Conservation (phyloP, 2,113 vertebrate species). For the Cyanoderma ruficeps region DNA sequence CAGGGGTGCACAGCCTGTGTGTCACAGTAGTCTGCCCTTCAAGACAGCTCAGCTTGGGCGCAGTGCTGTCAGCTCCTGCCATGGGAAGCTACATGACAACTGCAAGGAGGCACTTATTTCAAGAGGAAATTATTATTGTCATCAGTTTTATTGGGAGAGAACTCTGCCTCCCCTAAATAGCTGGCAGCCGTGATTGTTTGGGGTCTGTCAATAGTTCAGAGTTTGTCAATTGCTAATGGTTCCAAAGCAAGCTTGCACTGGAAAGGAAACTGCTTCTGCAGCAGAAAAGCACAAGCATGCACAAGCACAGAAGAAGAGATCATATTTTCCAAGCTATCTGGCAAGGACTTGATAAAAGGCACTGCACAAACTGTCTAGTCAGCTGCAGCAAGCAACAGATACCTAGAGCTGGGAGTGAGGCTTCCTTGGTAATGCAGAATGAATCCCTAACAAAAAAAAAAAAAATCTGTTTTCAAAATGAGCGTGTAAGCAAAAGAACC, state of each 20-base stretch:
- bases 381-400: neutral
- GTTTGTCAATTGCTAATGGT: neutral
- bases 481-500: neutral
- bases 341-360: conserved; percentile 18
- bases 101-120: neutral
- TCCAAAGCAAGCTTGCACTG: neutral
- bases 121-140: neutral
- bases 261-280: conserved; percentile 37
- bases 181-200: neutral
- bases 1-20: neutral
- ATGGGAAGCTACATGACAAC: neutral
- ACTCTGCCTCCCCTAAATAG: neutral
- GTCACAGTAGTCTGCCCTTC: neutral
- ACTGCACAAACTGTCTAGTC: neutral
- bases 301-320: neutral
- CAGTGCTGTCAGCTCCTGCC: neutral
- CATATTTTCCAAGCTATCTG: conserved; percentile 44
- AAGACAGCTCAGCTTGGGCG: neutral
- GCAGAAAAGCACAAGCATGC: neutral
- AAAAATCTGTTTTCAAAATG: neutral
- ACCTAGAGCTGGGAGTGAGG: neutral
- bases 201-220: neutral
- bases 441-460: neutral
- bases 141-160: neutral
- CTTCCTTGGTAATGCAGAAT: neutral